Conservation (phyloP, 2,888 invertebrate genomes). For the Drosophila mettleri region DNA sequence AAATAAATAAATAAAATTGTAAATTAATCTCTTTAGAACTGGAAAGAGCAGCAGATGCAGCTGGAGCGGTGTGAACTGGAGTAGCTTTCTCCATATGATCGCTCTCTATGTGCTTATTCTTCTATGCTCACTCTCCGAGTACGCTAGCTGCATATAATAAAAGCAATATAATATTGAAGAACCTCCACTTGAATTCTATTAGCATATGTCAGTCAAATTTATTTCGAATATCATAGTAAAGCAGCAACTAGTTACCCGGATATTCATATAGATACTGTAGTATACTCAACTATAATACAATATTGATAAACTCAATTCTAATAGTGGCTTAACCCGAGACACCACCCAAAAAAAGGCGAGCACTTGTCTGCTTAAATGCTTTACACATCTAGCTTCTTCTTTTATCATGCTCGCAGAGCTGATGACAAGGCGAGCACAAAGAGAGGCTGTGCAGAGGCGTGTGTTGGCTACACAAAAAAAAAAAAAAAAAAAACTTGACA, state of each 20-base stretch:
- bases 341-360: not conserved
- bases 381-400: constrained; percentile 41
- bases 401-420: not conserved
- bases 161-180: too few relatives aligned
- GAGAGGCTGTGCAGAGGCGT: not conserved
- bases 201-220: too few relatives aligned
- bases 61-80: too few relatives aligned
- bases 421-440: constrained; percentile 4
- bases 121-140: too few relatives aligned
- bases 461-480: constrained; percentile 11
- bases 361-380: constrained; percentile 56
- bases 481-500: constrained; percentile 43
- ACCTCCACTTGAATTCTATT: not conserved
- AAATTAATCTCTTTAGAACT: too few relatives aligned
- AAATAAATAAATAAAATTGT: too few relatives aligned
- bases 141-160: too few relatives aligned
- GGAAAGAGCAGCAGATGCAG: too few relatives aligned
- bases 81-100: too few relatives aligned
- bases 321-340: constrained; percentile 4
- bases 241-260: too few relatives aligned
- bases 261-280: not conserved
- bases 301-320: constrained; percentile 7
- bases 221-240: too few relatives aligned
- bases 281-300: not conserved
- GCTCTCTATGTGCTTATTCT: too few relatives aligned